These are phyloP conservation scores for Nephrotoma guestfalica DNA, from an alignment of 2,888 invertebrate genomes.

Conservation along the genomic window DNA sequence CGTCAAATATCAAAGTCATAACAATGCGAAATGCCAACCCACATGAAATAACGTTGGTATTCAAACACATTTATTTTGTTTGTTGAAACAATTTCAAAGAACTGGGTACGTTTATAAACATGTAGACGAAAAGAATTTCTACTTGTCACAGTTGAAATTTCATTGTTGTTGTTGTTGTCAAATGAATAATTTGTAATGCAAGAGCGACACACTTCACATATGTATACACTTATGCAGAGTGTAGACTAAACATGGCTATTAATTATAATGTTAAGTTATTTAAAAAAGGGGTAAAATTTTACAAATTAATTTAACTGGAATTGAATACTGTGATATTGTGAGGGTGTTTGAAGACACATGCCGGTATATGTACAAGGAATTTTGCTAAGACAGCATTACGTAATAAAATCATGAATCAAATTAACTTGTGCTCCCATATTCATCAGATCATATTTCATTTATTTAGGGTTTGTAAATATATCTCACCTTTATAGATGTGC, in stretches of 20 bases:
- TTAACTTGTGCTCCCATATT: too few species aligned
- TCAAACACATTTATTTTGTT: neutral
- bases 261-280: too few species aligned
- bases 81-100: neutral
- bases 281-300: too few species aligned
- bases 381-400: too few species aligned
- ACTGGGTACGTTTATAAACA: neutral
- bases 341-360: too few species aligned
- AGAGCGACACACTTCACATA: neutral
- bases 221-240: neutral
- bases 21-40: neutral
- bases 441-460: too few species aligned
- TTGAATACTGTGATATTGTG: too few species aligned
- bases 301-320: too few species aligned
- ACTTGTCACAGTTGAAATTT: neutral
- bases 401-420: too few species aligned
- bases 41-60: neutral
- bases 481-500: too few species aligned
- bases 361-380: too few species aligned
- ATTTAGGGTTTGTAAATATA: too few species aligned
- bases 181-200: neutral
- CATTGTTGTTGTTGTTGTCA: neutral
- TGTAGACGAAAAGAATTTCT: neutral
- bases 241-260: neutral
- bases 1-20: neutral